A percentile compares a stretch with the other conserved stretches of the same genome.
phyloP scores from a whole-genome alignment of 1,140 invertebrate genomes.

The Aplysia californica region DNA sequence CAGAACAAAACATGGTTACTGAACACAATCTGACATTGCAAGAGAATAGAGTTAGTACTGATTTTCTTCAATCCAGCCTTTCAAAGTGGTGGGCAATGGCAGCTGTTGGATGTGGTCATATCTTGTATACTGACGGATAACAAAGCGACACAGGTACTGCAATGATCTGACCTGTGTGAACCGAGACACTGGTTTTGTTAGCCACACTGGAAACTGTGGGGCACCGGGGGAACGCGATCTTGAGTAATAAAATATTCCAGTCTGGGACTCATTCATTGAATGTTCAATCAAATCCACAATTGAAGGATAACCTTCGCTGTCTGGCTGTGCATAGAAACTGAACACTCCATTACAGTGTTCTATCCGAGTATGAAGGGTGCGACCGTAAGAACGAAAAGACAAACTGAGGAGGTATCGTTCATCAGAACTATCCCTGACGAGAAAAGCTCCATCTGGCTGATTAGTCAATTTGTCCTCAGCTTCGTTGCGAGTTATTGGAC shows the following conservation, averaged over 20 bases:
- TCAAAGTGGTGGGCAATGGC: conserved; percentile 77
- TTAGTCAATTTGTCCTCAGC: conserved; percentile 75
- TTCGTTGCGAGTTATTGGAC: conserved; percentile 74
- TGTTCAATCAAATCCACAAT: conserved; percentile 79
- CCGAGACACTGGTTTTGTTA: conserved; percentile 82
- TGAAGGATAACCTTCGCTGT: conserved; percentile 76
- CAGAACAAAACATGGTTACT: background rate
- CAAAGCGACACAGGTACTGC: conserved; percentile 82
- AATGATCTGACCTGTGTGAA: conserved; percentile 80
- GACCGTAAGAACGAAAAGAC: conserved; percentile 81
- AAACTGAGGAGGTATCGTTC: conserved; percentile 77
- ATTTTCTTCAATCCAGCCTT: conserved; percentile 71
- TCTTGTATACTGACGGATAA: conserved; percentile 79
- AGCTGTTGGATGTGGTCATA: conserved; percentile 79
- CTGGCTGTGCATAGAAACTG: conserved; percentile 76
- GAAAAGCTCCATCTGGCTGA: conserved; percentile 82
- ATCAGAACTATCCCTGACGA: conserved; percentile 81
- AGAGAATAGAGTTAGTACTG: conserved; percentile 53
- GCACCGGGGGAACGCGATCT: conserved; percentile 75
- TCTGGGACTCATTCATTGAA: conserved; percentile 77
- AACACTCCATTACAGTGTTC: conserved; percentile 78
- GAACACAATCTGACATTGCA: background rate
- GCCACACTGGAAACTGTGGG: conserved; percentile 78
- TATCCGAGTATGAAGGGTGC: conserved; percentile 78
- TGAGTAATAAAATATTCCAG: conserved; percentile 81